A percentile compares a stretch with the other conserved stretches of the same genome.
Evolutionary conservation across 2,113 vertebrate genomes (phyloP).

Genomic region (Brachypteracias leptosomus): DNA sequence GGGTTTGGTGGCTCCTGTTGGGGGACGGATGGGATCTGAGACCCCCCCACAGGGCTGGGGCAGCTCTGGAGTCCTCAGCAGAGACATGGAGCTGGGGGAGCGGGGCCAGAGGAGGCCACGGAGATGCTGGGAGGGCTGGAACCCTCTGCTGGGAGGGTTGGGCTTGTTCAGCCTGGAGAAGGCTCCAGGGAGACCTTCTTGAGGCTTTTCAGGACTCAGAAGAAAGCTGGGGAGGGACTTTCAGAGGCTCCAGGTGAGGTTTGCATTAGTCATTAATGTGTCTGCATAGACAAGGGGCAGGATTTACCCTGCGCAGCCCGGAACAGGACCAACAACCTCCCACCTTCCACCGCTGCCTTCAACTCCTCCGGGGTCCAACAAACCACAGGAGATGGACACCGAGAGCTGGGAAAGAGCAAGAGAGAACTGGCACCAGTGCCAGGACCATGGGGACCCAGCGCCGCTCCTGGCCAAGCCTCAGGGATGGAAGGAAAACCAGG

Average conservation of each 20-base stretch:
- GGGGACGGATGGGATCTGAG: neutral
- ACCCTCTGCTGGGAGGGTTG: too few relatives aligned
- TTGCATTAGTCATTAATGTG: neutral
- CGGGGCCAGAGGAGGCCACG: too few relatives aligned
- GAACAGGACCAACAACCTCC: too few relatives aligned
- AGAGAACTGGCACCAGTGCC: accelerated
- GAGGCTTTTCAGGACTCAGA: too few relatives aligned
- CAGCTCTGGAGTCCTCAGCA: neutral
- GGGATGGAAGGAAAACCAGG: neutral
- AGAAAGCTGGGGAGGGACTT: neutral
- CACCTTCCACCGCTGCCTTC: neutral
- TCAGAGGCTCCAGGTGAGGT: neutral
- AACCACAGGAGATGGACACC: neutral
- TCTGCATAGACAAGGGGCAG: neutral
- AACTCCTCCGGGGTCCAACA: neutral
- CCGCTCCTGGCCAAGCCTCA: accelerated
- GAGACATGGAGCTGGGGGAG: too few relatives aligned
- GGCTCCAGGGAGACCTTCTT: too few relatives aligned
- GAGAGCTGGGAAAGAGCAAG: neutral
- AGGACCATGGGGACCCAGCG: neutral
- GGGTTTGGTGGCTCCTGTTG: too few relatives aligned
- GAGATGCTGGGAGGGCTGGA: too few relatives aligned
- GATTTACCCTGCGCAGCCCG: neutral
- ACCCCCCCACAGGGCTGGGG: neutral
- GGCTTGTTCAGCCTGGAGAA: too few relatives aligned